A percentile compares a stretch with the other conserved stretches of the same genome.
Evolutionary conservation across 2,888 invertebrate species (phyloP).

Genomic region (Didymodactylos carnosus): DNA sequence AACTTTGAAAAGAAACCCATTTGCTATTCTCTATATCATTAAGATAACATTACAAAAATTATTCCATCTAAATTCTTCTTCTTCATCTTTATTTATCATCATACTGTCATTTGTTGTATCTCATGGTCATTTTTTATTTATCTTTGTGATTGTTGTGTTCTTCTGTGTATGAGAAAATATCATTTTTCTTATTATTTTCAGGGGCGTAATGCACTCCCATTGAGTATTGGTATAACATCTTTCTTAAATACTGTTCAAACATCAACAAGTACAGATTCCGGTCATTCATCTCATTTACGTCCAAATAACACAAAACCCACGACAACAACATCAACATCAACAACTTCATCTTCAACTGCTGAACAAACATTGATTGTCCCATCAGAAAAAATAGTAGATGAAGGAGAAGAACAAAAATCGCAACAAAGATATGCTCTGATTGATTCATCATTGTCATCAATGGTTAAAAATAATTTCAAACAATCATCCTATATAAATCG

Average conservation of each 20-base stretch:
- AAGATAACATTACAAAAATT: no score
- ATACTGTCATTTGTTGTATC: background rate
- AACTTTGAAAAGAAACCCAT: no score
- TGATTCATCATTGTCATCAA: background rate
- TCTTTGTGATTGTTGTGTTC: no score
- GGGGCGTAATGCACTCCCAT: background rate
- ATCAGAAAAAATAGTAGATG: no score
- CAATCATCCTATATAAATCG: background rate
- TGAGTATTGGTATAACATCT: background rate
- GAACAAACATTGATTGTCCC: no score
- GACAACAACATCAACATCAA: background rate
- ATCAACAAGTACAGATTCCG: background rate
- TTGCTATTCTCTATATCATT: no score
- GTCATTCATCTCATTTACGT: background rate
- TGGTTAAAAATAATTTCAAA: no score
- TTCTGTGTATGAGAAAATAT: no score
- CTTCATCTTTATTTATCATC: background rate
- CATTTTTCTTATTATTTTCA: background rate
- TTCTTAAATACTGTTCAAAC: background rate
- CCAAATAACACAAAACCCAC: background rate
- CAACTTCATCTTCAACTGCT: background rate
- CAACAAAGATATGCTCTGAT: background rate
- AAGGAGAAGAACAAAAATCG: background rate
- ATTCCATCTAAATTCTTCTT: background rate
- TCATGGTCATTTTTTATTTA: background rate